phyloP scores from a whole-genome alignment of 2,888 invertebrate species.

The Hirtodrosophila histrioides region DNA sequence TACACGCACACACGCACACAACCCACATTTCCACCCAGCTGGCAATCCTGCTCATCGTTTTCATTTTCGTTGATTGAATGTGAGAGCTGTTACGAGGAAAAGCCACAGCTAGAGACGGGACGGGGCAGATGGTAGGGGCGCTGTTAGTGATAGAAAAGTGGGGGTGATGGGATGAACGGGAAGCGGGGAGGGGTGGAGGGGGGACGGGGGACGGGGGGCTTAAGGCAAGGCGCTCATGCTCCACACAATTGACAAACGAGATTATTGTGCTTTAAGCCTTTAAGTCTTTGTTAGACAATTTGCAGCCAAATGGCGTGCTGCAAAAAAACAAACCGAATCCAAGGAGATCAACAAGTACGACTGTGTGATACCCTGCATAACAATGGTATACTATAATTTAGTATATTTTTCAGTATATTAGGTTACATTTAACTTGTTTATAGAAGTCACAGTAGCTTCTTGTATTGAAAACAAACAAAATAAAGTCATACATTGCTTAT shows the following conservation, averaged over 20 bases:
- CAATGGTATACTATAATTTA: too few species aligned
- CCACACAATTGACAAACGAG: slow-evolving; percentile 60
- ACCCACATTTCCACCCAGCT: background rate
- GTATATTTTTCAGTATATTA: too few species aligned
- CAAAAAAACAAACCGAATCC: slow-evolving; percentile 1
- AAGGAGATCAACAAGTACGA: background rate
- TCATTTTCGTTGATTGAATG: slow-evolving; percentile 76
- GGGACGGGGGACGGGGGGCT: background rate
- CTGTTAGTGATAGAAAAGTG: background rate
- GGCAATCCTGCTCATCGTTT: slow-evolving; percentile 38
- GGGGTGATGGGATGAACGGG: background rate
- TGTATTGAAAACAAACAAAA: too few species aligned
- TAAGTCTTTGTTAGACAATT: slow-evolving; percentile 78
- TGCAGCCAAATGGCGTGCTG: slow-evolving; percentile 50
- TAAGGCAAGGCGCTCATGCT: slow-evolving; percentile 1
- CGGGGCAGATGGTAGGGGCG: background rate
- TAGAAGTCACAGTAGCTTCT: too few species aligned
- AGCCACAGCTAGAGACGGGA: slow-evolving; percentile 21
- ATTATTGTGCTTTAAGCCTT: slow-evolving; percentile 76
- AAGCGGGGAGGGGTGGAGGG: background rate
- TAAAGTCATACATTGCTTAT: too few species aligned
- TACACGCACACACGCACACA: slow-evolving; percentile 16
- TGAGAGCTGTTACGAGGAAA: slow-evolving; percentile 44
- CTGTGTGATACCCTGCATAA: slow-evolving; percentile 12
- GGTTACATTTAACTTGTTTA: too few species aligned